Evolutionary conservation across 2,797 vertebrate genomes (phyloP), one percentile per base, ranked within the genome.

Genomic region (Allobates femoralis): DNA sequence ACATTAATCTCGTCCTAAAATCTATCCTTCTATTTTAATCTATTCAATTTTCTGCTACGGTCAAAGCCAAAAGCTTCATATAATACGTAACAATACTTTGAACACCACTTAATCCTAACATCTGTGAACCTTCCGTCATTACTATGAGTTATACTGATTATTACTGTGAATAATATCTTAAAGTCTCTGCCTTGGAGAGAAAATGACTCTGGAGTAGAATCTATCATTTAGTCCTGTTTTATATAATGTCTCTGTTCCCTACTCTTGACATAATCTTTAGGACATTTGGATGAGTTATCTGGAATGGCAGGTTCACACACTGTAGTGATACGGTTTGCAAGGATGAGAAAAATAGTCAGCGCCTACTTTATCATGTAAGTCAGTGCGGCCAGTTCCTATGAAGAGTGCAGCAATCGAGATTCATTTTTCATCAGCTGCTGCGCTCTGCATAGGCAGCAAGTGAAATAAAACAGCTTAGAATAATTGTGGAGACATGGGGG

Each of bases 101-200:
- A 53, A 81, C 67, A 64, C 46, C 46, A 32, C 62, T 81, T 81
- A 67, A 69, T 53, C 50, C 53, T 81, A 53, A 69, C 26, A 64
- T 80, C 62, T 46, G n/a, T 80, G 58, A 81, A 23, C 26, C 14
- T 46, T 18, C 18, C 26, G 60, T 62, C 50, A 81, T 81, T 81
- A 37, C 79, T 51, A n/a, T 67, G 79, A 51, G 41, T 81, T 67
- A 81, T 81, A 7, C 76, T 58, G 53, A 78, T 60, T 78, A 78
- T 34, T 78, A 58, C 75, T 56, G 18, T 78, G 60, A 81, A 32
- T 66, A 26, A 81, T 81, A 67, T 23, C 58, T 64, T 30, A 64
- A 62, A 64, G 41, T 80, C 78, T 64, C 79, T 67, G 60, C 62
- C 56, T 53, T 51, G 8, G 19, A 53, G 79, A 14, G 37, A 67